A percentile compares a stretch with the other conserved stretches of the same genome.
phyloP scores from a whole-genome alignment of 2,797 vertebrate genomes.

The Mormyrus hasselquistii region DNA sequence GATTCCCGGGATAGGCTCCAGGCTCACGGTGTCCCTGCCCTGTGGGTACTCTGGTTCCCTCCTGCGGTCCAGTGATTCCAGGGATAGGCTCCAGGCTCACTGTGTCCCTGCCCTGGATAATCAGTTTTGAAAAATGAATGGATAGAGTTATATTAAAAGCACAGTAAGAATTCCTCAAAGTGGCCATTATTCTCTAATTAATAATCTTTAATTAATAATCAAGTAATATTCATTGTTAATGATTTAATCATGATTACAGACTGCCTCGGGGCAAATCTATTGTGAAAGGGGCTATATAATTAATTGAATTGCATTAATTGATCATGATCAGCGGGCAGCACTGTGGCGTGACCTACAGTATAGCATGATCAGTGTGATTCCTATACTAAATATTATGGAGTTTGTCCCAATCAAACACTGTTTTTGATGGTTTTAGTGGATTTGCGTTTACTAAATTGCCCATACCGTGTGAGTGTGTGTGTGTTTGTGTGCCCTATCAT shows the following conservation, averaged over 20 bases:
- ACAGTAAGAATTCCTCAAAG: constrained; percentile 4
- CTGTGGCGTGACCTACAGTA: neutral
- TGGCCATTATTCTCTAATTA: constrained; percentile 3
- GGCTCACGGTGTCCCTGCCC: too few relatives aligned
- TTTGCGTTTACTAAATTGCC: neutral
- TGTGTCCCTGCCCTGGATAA: neutral
- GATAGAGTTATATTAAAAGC: neutral
- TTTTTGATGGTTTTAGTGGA: neutral
- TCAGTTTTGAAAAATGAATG: neutral
- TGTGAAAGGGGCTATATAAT: neutral
- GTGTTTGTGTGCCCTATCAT: neutral
- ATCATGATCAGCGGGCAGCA: neutral
- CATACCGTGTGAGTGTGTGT: neutral
- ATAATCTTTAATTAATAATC: neutral
- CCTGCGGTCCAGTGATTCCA: neutral
- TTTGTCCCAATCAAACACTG: neutral
- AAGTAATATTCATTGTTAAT: constrained; percentile 1
- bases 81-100: neutral
- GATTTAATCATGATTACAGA: neutral
- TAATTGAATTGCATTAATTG: neutral
- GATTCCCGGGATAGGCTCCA: too few relatives aligned
- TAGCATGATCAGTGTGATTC: neutral
- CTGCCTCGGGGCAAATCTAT: neutral
- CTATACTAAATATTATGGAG: neutral
- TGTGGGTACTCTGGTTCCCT: neutral